A percentile compares a stretch with the other conserved stretches of the same genome.
Conservation (phyloP, 2,888 invertebrate species). For the Caenorhabditis imperialis region DNA sequence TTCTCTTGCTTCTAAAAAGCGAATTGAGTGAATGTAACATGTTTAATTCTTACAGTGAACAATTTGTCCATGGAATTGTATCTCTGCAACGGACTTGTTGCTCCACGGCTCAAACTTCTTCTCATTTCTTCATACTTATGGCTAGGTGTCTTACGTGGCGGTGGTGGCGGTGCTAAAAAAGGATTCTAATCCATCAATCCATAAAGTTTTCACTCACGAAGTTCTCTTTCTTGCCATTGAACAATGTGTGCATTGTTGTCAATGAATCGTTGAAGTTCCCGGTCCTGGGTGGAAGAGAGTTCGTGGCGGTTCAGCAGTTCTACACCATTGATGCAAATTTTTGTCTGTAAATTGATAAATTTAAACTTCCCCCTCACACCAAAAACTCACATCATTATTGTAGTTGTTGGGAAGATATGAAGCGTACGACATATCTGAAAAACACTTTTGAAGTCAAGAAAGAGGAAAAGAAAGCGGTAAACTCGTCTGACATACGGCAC, state of each 20-base stretch:
- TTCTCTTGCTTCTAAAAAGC: conserved; percentile 33
- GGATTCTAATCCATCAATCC: too few relatives aligned
- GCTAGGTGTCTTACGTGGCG: conserved; percentile 30
- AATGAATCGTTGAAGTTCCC: conserved; percentile 66
- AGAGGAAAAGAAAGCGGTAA: conserved; percentile 8
- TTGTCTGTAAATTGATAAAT: conserved; percentile 61
- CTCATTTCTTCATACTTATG: conserved; percentile 53
- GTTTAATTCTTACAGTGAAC: conserved; percentile 12
- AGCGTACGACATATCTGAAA: conserved; percentile 43
- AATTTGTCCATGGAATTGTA: conserved; percentile 48
- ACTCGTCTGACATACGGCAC: background rate
- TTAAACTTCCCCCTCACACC: background rate
- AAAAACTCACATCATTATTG: conserved; percentile 40
- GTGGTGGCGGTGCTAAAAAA: conserved; percentile 35
- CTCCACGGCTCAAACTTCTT: conserved; percentile 52
- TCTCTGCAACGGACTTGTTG: conserved; percentile 39
- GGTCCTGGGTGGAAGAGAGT: conserved; percentile 72
- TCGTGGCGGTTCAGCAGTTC: conserved; percentile 74
- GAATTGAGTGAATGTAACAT: too few relatives aligned
- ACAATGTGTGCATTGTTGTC: conserved; percentile 64
- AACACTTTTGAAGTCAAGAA: conserved; percentile 1
- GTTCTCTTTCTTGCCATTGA: conserved; percentile 59
- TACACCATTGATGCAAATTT: conserved; percentile 75
- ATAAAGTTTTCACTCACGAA: conserved; percentile 24
- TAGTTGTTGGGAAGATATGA: conserved; percentile 42